These are phyloP conservation scores for Neotoma lepida DNA, from an alignment of 2,113 vertebrate species.

Conservation along the genomic window DNA sequence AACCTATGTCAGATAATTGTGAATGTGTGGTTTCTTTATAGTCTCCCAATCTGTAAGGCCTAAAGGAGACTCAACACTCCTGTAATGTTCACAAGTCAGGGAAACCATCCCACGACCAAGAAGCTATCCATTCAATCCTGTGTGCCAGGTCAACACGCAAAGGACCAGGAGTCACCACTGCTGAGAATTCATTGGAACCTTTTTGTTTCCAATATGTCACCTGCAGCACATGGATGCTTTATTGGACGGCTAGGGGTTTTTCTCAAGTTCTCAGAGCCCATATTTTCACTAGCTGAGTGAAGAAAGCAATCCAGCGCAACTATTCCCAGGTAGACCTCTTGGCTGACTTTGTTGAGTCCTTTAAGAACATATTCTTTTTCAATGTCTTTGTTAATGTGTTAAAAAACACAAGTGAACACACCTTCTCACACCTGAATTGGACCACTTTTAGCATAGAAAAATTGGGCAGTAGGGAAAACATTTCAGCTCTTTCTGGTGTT, in stretches of 20 bases:
- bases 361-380: neutral
- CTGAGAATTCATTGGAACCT: neutral
- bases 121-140: neutral
- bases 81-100: accelerated
- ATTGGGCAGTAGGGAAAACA: neutral
- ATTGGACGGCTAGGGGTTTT: neutral
- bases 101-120: neutral
- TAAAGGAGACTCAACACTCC: neutral
- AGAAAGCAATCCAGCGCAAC: constrained; percentile 14
- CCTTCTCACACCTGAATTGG: neutral
- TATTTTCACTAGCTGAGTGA: neutral
- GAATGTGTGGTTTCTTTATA: neutral
- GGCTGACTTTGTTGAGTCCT: neutral
- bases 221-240: neutral
- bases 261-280: neutral
- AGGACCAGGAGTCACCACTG: neutral
- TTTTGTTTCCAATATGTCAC: neutral
- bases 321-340: neutral
- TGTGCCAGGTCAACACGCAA: accelerated
- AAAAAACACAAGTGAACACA: neutral
- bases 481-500: neutral
- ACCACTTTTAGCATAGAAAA: neutral
- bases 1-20: neutral
- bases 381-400: neutral
- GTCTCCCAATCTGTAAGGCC: neutral